Evolutionary conservation across 2,113 vertebrate species (phyloP).

Genomic region (Alosa alosa): DNA sequence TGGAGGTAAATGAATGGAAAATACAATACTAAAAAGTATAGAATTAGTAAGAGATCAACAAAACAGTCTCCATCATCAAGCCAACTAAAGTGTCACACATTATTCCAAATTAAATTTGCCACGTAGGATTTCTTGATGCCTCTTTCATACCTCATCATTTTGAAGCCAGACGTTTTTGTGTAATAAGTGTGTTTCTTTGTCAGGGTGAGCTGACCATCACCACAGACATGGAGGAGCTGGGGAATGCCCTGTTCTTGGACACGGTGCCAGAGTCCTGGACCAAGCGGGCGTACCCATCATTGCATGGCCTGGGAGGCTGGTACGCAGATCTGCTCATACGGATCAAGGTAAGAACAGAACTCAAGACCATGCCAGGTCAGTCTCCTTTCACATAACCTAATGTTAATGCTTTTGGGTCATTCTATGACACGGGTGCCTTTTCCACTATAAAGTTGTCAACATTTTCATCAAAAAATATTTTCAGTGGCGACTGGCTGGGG

Average conservation of each 20-base stretch:
- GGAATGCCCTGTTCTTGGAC: slow-evolving; percentile 67
- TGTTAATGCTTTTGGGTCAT: too few relatives aligned
- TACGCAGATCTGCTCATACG: slow-evolving; percentile 63
- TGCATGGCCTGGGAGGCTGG: slow-evolving; percentile 67
- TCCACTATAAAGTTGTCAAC: too few relatives aligned
- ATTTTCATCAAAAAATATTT: too few relatives aligned
- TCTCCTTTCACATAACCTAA: neutral
- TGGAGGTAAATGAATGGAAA: neutral
- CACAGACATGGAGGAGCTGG: slow-evolving; percentile 72
- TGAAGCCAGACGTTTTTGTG: neutral
- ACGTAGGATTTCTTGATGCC: too few relatives aligned
- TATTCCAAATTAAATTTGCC: neutral
- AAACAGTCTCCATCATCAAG: too few relatives aligned
- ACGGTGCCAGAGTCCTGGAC: slow-evolving; percentile 66
- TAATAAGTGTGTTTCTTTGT: neutral
- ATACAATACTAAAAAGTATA: neutral
- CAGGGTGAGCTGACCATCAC: slow-evolving; percentile 78
- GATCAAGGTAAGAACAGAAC: slow-evolving; percentile 23
- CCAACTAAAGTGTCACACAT: too few relatives aligned
- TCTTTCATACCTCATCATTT: neutral
- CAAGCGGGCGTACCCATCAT: slow-evolving; percentile 73
- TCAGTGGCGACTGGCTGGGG: too few relatives aligned
- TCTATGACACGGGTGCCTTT: too few relatives aligned
- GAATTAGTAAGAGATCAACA: neutral
- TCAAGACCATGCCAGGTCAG: neutral